phyloP scores from a whole-genome alignment of 2,888 invertebrate species.

The Meiosimyza platycephala region DNA sequence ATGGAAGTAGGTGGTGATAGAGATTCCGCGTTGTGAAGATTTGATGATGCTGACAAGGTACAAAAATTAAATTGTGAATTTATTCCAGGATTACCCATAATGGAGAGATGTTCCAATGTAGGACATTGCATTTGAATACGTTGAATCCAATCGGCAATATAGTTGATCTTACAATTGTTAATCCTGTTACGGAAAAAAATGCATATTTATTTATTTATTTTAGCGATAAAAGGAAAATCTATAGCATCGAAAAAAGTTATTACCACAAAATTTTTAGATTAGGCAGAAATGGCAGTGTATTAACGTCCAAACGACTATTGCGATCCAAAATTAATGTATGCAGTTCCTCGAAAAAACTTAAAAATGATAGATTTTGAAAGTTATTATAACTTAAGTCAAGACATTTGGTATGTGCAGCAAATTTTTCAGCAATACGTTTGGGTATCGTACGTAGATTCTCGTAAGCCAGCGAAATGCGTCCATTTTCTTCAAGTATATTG shows the following conservation, averaged over 20 bases:
- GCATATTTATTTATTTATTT: slow-evolving; percentile 6
- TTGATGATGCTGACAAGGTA: slow-evolving; percentile 48
- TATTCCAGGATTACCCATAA: slow-evolving; percentile 81
- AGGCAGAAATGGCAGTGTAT: slow-evolving; percentile 78
- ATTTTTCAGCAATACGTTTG: slow-evolving; percentile 73
- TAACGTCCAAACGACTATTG: slow-evolving; percentile 78
- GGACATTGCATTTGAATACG: slow-evolving; percentile 79
- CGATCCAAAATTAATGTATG: slow-evolving; percentile 85
- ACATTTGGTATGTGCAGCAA: slow-evolving; percentile 72
- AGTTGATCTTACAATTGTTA: slow-evolving; percentile 74
- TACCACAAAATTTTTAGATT: slow-evolving; percentile 82
- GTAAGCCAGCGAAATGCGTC: slow-evolving; percentile 76
- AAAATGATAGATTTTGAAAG: slow-evolving; percentile 80
- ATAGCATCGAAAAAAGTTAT: slow-evolving; percentile 43
- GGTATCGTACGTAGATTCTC: slow-evolving; percentile 77
- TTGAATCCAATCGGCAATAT: slow-evolving; percentile 79
- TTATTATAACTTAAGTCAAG: slow-evolving; percentile 80
- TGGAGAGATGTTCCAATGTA: slow-evolving; percentile 78
- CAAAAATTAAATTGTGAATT: slow-evolving; percentile 71
- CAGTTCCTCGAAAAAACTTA: slow-evolving; percentile 78
- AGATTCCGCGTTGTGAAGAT: slow-evolving; percentile 53
- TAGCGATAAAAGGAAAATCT: too few species aligned
- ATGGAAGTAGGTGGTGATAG: slow-evolving; percentile 62
- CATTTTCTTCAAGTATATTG: slow-evolving; percentile 68
- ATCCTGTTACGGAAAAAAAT: slow-evolving; percentile 67